phyloP scores from a whole-genome alignment of 2,888 invertebrate species.

The Dromius quadrimaculatus region DNA sequence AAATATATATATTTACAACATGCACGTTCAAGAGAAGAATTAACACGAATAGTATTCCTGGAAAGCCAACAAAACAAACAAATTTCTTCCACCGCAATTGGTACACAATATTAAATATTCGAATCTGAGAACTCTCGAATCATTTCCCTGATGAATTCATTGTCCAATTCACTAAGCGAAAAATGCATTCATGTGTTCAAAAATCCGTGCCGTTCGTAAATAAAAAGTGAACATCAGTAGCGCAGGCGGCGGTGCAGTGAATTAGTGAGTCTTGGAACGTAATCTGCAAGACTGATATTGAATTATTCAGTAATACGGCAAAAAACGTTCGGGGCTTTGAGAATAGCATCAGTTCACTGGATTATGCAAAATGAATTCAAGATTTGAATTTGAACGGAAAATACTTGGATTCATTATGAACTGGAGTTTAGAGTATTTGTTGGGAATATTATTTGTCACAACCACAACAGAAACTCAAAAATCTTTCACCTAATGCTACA shows the following conservation, averaged over 20 bases:
- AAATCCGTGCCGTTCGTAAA: slow-evolving; percentile 32
- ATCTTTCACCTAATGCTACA: no score
- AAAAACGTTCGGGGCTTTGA: slow-evolving; percentile 19
- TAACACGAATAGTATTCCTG: no score
- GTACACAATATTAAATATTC: no score
- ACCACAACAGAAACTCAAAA: no score
- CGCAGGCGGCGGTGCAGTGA: slow-evolving; percentile 12
- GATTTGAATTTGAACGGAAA: slow-evolving; percentile 31
- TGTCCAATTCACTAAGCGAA: slow-evolving; percentile 20
- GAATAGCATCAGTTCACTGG: slow-evolving; percentile 36
- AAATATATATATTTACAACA: no score
- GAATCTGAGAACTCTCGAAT: slow-evolving; percentile 13
- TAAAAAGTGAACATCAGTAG: slow-evolving; percentile 6
- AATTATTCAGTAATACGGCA: slow-evolving; percentile 45
- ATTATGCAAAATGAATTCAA: slow-evolving; percentile 42
- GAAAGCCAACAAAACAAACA: no score
- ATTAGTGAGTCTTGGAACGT: slow-evolving; percentile 47
- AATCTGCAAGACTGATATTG: slow-evolving; percentile 48
- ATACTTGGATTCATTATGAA: slow-evolving; percentile 34
- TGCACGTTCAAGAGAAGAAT: no score
- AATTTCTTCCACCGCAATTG: no score
- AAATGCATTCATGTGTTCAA: slow-evolving; percentile 33
- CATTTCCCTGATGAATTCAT: slow-evolving; percentile 33
- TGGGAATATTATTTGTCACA: no score
- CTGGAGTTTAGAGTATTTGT: no score